These are phyloP conservation scores for Sminthopsis crassicaudata DNA, from an alignment of 2,113 vertebrate species.

Conservation along the genomic window DNA sequence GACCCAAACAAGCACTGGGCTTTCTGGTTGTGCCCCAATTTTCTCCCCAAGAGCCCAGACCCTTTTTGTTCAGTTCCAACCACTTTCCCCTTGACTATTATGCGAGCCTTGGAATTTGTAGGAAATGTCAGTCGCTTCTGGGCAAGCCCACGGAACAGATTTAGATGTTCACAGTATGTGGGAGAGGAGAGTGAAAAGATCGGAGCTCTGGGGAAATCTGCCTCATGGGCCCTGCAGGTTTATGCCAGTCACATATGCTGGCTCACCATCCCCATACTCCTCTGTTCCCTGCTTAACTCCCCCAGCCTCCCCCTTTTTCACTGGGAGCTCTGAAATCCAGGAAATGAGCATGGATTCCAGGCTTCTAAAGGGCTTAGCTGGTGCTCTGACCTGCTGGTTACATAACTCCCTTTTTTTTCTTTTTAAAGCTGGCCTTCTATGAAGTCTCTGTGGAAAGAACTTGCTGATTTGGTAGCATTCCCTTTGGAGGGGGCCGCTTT, in stretches of 20 bases:
- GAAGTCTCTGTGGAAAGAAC: constrained; percentile 61
- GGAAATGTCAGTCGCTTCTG: not conserved
- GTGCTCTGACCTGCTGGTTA: constrained; percentile 73
- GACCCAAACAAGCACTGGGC: not conserved
- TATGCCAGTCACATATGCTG: constrained; percentile 56
- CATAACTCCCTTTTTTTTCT: constrained; percentile 66
- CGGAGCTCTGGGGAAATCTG: constrained; percentile 5
- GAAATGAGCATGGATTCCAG: constrained; percentile 79
- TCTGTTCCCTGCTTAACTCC: not conserved
- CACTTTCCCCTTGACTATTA: not conserved
- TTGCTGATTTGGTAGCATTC: constrained; percentile 62
- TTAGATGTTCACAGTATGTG: rapidly evolving
- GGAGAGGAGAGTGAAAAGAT: not conserved
- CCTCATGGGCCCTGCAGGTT: not conserved
- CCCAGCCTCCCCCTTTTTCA: constrained; percentile 52
- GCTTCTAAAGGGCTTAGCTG: constrained; percentile 75
- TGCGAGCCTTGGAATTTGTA: not conserved
- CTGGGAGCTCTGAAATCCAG: constrained; percentile 77
- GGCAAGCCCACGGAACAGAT: rapidly evolving
- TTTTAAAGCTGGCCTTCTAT: constrained; percentile 48
- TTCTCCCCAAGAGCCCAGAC: not conserved
- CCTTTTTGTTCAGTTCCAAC: not conserved
- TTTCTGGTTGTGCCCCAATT: not conserved
- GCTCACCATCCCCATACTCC: constrained; percentile 43
- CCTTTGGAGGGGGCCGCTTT: constrained; percentile 39